Evolutionary conservation across 1,140 invertebrate genomes (phyloP).

Genomic region (Lasioglossum albipes): DNA sequence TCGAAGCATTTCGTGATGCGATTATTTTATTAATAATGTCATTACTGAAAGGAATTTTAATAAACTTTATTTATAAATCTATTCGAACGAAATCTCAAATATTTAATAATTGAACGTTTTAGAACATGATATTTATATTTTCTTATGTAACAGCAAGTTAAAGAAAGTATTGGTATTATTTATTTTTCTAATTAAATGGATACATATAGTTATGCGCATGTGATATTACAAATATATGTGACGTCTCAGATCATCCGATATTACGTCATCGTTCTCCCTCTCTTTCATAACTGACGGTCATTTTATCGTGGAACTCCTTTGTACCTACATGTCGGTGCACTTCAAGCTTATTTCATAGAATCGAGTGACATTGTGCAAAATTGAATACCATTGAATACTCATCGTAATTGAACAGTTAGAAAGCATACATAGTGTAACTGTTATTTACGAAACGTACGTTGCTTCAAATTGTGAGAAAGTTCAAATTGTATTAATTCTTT

Average conservation of each 20-base stretch:
- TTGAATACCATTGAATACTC: conserved; percentile 4
- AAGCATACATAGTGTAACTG: not conserved
- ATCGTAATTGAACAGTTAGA: too few species aligned
- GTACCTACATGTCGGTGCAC: not conserved
- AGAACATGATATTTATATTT: not conserved
- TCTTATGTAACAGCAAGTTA: too few species aligned
- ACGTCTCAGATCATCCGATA: conserved; percentile 68
- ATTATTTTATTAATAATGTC: not conserved
- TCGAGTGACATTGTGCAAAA: conserved; percentile 8
- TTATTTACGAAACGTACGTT: conserved; percentile 27
- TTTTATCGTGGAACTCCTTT: conserved; percentile 8
- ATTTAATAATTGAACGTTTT: not conserved
- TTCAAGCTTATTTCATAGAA: conserved; percentile 21
- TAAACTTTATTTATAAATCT: not conserved
- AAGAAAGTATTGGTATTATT: not conserved
- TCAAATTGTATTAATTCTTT: not conserved
- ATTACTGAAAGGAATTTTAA: not conserved
- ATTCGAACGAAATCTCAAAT: too few species aligned
- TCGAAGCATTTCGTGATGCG: not conserved
- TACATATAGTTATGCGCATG: conserved; percentile 6
- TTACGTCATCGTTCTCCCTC: conserved; percentile 62
- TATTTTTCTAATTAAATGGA: not conserved
- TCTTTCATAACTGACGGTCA: conserved; percentile 16
- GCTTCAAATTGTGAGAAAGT: not conserved
- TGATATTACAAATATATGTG: conserved; percentile 35